A percentile compares a stretch with the other conserved stretches of the same genome.
Evolutionary conservation across 2,113 vertebrate genomes (phyloP).

Genomic region (Petaurus breviceps): DNA sequence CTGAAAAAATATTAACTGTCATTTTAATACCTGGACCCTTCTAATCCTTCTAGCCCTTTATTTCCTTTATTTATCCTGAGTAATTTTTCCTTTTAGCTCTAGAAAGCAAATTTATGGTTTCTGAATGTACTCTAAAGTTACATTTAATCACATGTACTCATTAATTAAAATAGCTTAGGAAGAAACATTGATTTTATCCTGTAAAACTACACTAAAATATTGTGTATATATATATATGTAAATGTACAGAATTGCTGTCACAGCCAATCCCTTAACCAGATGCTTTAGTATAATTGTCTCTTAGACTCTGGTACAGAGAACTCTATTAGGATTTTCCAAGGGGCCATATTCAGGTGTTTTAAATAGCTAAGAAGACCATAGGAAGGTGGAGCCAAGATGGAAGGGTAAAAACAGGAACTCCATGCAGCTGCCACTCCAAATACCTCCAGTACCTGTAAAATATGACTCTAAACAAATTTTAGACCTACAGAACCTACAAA

Average conservation of each 20-base stretch:
- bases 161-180: conserved; percentile 41
- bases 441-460: no score
- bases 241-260: neutral
- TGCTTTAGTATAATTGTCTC: neutral
- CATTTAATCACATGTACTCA: conserved; percentile 19
- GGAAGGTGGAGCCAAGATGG: no score
- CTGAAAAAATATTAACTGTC: conserved; percentile 44
- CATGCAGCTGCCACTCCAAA: no score
- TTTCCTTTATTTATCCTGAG: conserved; percentile 31
- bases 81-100: conserved; percentile 34
- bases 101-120: conserved; percentile 38
- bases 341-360: neutral
- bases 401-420: no score
- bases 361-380: neutral
- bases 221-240: neutral
- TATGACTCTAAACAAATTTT: no score
- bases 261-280: neutral
- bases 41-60: neutral
- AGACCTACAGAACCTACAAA: no score
- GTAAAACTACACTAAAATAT: neutral
- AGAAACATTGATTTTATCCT: conserved; percentile 42
- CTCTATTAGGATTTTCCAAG: neutral
- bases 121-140: conserved; percentile 17
- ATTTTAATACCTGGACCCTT: neutral
- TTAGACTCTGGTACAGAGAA: neutral